phyloP scores from a whole-genome alignment of 1,140 invertebrate species.

The Ditylenchus dipsaci region DNA sequence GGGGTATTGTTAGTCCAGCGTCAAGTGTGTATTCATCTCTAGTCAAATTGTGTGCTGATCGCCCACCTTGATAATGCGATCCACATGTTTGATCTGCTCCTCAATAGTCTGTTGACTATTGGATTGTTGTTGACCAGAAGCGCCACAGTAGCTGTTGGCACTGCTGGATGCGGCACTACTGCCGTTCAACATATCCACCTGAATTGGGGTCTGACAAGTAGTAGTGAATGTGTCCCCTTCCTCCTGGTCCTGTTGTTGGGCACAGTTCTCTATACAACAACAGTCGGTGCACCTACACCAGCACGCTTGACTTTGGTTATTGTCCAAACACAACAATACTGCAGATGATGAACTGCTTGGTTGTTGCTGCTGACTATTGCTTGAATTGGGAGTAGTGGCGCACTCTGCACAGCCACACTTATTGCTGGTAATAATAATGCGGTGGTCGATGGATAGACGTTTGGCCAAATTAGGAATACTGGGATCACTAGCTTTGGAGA shows the following conservation, averaged over 20 bases:
- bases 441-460: background rate
- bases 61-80: slow-evolving; percentile 25
- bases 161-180: slow-evolving; percentile 17
- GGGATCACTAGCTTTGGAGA: too few species aligned
- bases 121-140: background rate
- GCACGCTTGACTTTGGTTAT: background rate
- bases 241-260: background rate
- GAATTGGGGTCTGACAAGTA: background rate
- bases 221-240: too few species aligned
- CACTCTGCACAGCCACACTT: background rate
- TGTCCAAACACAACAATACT: background rate
- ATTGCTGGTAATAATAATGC: background rate
- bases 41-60: too few species aligned
- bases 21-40: too few species aligned
- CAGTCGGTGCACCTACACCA: background rate
- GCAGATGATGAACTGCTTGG: background rate
- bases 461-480: background rate
- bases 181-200: background rate
- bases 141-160: background rate
- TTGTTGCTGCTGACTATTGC: background rate
- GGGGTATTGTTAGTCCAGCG: too few species aligned
- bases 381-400: background rate
- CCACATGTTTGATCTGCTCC: slow-evolving; percentile 29
- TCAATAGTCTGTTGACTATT: slow-evolving; percentile 20
- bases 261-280: background rate